Percentiles rank a stretch among this genome's conserved stretches.
Evolutionary conservation across 2,888 invertebrate species (phyloP).

Genomic region (Steromphala cineraria): DNA sequence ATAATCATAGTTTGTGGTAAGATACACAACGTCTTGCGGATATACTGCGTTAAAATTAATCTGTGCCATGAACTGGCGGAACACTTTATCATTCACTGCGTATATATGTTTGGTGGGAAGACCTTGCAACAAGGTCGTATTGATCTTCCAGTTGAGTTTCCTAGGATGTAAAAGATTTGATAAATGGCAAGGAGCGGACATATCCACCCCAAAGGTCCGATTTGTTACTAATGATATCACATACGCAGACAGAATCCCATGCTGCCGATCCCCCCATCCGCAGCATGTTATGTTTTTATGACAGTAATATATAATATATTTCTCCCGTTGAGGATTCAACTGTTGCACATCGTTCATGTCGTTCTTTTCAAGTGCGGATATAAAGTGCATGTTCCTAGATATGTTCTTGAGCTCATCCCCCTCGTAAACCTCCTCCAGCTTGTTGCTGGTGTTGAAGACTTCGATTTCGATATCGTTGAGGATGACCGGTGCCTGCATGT

Average conservation of each 20-base stretch:
- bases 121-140: conserved; percentile 28
- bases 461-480: neutral
- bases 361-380: neutral
- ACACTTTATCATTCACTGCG: conserved; percentile 36
- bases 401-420: neutral
- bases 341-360: neutral
- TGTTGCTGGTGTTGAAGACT: neutral
- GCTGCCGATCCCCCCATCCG: conserved; percentile 48
- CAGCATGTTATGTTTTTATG: conserved; percentile 40
- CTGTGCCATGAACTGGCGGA: conserved; percentile 33
- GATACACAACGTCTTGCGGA: conserved; percentile 42
- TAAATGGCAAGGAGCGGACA: conserved; percentile 42
- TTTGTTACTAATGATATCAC: conserved; percentile 43
- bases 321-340: neutral
- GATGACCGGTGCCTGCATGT: neutral
- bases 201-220: conserved; percentile 43
- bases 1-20: conserved; percentile 48
- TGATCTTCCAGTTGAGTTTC: conserved; percentile 41
- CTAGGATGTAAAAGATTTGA: conserved; percentile 37
- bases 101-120: conserved; percentile 36
- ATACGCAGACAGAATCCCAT: conserved; percentile 47
- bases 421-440: neutral
- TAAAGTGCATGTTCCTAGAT: neutral
- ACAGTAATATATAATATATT: conserved; percentile 42
- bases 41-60: conserved; percentile 42